Percentiles rank a stretch among this genome's conserved stretches.
Conservation (phyloP, 1,140 invertebrate genomes). For the Lordiphosa clarofinis region DNA sequence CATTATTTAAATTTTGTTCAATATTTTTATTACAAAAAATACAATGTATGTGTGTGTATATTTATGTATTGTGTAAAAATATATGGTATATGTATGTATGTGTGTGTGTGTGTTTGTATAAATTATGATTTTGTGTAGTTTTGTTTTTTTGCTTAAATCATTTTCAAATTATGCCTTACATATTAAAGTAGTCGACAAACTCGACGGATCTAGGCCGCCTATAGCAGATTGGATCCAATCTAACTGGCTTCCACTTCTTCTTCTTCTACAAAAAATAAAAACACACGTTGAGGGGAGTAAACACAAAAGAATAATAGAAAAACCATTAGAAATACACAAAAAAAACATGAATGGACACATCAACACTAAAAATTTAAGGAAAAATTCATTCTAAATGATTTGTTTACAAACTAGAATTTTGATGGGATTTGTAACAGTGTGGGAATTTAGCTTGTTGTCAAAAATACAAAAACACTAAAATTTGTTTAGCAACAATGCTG, state of each 20-base stretch:
- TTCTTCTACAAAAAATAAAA: slow-evolving; percentile 62
- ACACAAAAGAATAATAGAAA: slow-evolving; percentile 49
- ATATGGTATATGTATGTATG: slow-evolving; percentile 60
- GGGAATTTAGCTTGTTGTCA: no score
- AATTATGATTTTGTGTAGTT: slow-evolving; percentile 44
- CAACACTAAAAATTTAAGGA: no score
- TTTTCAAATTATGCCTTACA: slow-evolving; percentile 50
- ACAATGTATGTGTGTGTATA: slow-evolving; percentile 42
- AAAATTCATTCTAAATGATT: no score
- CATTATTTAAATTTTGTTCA: neutral
- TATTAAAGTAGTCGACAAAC: slow-evolving; percentile 78
- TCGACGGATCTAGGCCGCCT: slow-evolving; percentile 75
- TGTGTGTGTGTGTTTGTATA: slow-evolving; percentile 50
- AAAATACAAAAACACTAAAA: no score
- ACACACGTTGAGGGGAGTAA: slow-evolving; percentile 23
- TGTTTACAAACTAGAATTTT: no score
- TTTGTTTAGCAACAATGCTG: no score
- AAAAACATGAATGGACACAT: slow-evolving; percentile 19
- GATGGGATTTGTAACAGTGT: no score
- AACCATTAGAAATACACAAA: slow-evolving; percentile 35
- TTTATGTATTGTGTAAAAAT: slow-evolving; percentile 68
- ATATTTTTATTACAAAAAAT: slow-evolving; percentile 68
- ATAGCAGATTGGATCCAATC: slow-evolving; percentile 79
- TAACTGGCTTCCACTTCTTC: slow-evolving; percentile 79
- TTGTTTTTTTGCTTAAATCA: slow-evolving; percentile 46